Evolutionary conservation across 2,888 invertebrate genomes (phyloP).

Genomic region (Caenorhabditis angaria): DNA sequence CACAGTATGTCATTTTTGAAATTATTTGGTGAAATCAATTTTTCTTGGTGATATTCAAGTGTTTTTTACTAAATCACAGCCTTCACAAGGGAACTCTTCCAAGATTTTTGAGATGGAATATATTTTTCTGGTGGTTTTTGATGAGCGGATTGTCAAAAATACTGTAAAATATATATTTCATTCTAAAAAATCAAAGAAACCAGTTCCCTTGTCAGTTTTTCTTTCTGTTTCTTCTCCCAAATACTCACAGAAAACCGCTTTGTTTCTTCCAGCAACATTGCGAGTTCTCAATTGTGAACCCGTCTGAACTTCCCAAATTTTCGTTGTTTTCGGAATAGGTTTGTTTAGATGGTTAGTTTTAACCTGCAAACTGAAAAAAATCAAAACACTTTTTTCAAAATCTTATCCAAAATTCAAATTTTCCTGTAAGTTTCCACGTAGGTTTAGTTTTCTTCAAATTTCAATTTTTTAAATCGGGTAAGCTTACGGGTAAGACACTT

Average conservation of each 20-base stretch:
- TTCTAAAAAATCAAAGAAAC: slow-evolving; percentile 34
- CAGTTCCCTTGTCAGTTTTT: neutral
- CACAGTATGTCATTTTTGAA: slow-evolving; percentile 84
- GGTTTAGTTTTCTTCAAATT: slow-evolving; percentile 7
- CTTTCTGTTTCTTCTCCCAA: neutral
- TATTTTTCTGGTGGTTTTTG: too few species aligned
- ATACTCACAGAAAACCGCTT: neutral
- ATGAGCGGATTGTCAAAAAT: too few species aligned
- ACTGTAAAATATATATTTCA: too few species aligned
- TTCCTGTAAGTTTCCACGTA: slow-evolving; percentile 1
- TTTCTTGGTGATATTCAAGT: too few species aligned
- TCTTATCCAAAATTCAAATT: neutral
- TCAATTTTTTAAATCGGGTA: neutral
- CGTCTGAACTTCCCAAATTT: neutral
- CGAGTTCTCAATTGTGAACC: neutral
- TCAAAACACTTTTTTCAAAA: neutral
- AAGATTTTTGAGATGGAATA: too few species aligned
- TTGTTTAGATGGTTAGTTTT: slow-evolving; percentile 1
- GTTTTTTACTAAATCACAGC: too few species aligned
- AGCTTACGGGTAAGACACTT: neutral
- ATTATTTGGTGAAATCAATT: too few species aligned
- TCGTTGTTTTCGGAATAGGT: neutral
- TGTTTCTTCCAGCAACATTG: neutral
- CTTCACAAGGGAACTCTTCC: too few species aligned
- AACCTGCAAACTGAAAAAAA: neutral